Percentiles rank a stretch among this genome's conserved stretches.
phyloP scores from a whole-genome alignment of 2,113 vertebrate species.

The Silurus glanis region DNA sequence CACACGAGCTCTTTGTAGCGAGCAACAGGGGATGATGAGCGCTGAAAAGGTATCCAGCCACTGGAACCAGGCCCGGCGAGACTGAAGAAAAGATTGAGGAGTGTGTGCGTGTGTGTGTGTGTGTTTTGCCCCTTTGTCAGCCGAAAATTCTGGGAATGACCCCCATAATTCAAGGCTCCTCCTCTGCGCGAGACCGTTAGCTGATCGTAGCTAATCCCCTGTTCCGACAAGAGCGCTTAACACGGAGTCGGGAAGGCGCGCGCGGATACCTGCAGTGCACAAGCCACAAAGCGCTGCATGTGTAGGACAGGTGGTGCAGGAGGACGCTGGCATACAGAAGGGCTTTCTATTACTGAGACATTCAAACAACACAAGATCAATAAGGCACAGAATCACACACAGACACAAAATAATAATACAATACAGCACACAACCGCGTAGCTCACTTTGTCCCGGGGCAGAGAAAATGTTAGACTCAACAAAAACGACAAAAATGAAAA shows the following conservation, averaged over 20 bases:
- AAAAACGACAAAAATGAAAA: not conserved
- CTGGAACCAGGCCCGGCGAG: conserved; percentile 70
- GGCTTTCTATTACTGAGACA: not conserved
- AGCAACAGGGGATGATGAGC: conserved; percentile 70
- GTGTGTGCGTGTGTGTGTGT: conserved; percentile 59
- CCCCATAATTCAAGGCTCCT: conserved; percentile 68
- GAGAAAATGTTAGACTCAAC: not conserved
- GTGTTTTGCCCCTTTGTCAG: conserved; percentile 67
- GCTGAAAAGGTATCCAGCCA: conserved; percentile 64
- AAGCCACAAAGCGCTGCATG: conserved; percentile 31
- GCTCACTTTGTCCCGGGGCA: not conserved
- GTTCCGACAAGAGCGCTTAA: conserved; percentile 85
- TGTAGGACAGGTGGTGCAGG: conserved; percentile 14
- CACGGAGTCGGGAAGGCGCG: conserved; percentile 44
- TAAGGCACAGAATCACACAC: not conserved
- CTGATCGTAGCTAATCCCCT: conserved; percentile 88
- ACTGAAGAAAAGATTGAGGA: conserved; percentile 65
- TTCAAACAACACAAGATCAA: not conserved
- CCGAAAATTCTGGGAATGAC: conserved; percentile 71
- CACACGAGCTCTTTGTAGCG: conserved; percentile 71
- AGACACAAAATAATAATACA: not conserved
- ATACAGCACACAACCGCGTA: not conserved
- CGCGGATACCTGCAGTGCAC: conserved; percentile 58
- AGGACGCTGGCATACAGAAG: not conserved
- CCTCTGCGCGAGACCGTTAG: conserved; percentile 70